Evolutionary conservation across 2,888 invertebrate genomes (phyloP), one percentile per base, ranked within the genome.

Genomic region (Eupithecia centaureata): DNA sequence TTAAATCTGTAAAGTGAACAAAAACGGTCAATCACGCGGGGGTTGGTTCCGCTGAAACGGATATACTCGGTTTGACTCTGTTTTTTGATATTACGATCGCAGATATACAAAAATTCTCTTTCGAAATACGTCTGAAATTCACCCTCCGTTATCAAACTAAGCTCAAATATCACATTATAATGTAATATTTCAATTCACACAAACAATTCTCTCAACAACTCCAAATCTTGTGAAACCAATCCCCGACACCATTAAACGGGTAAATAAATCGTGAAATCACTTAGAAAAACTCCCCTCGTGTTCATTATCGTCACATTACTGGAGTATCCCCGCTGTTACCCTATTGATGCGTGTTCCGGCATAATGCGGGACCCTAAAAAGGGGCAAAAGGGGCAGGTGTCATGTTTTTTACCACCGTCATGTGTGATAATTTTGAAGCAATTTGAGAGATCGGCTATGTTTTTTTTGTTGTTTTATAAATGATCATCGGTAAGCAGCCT

Each of bases 261-360:
- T 54, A 56, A 56, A 56, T 56, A 56, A 56, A 56, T 18, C 56
- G 28, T 51, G 54, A 54, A n/a, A 54, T 54, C 54, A 54, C 54
- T 54, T 30, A 28, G 25, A 51, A 54, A n/a, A 56, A 28, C 56
- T 32, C 56, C 56, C 56, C 56, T 56, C n/a, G 18, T 18, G 56
- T 56, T 56, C 32, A 56, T 56, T 56, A 56, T 30, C 56, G 56
- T 32, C 56, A 56, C 28, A 56, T 56, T 30, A 30, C 30, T 56
- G 8, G 56, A 30, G 56, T 35, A 15, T 13, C n/a, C 30, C 18
- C 4, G n/a, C 32, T 22, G 57, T 32, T 25, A 58, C 56, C 28
- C 18, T 56, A 30, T 32, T 32, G 56, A 30, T 32, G 56, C 56
- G 56, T 56, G 56, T n/a, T 18, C 42, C 12, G 15, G 58, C 51